Evolutionary conservation across 1,140 invertebrate species (phyloP).

Genomic region (Cepaea nemoralis): DNA sequence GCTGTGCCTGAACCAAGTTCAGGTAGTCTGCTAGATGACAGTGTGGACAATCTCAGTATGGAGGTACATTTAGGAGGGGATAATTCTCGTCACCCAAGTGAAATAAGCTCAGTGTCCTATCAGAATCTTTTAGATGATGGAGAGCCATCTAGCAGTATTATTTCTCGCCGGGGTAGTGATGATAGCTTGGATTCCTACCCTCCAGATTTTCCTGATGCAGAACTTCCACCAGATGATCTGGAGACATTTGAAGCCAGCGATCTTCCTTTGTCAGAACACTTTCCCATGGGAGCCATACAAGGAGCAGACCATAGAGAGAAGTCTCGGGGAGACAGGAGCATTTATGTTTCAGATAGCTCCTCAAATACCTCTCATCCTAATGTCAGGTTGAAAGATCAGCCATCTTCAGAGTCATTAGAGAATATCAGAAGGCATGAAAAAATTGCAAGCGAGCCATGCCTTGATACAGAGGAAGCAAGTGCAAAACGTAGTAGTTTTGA

Average conservation of each 20-base stretch:
- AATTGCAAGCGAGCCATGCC: slow-evolving; percentile 25
- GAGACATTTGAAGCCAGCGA: slow-evolving; percentile 54
- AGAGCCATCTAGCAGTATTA: slow-evolving; percentile 50
- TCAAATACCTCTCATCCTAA: slow-evolving; percentile 17
- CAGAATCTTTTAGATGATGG: slow-evolving; percentile 67
- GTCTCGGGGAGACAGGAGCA: slow-evolving; percentile 33
- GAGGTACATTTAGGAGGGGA: slow-evolving; percentile 68
- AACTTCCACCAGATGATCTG: slow-evolving; percentile 54
- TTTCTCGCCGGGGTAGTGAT: slow-evolving; percentile 64
- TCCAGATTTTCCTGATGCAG: slow-evolving; percentile 59
- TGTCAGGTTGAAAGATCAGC: slow-evolving; percentile 33
- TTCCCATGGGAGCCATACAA: slow-evolving; percentile 48
- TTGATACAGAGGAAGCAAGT: slow-evolving; percentile 39
- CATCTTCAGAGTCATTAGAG: neutral
- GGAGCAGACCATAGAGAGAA: slow-evolving; percentile 39
- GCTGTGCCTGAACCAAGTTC: slow-evolving; percentile 39
- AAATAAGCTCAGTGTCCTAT: slow-evolving; percentile 68
- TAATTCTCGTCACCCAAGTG: slow-evolving; percentile 67
- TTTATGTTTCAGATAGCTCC: slow-evolving; percentile 36
- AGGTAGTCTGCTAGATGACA: slow-evolving; percentile 50
- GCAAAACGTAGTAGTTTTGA: slow-evolving; percentile 68
- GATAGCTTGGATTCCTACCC: slow-evolving; percentile 65
- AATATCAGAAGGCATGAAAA: slow-evolving; percentile 19
- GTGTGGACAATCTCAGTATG: slow-evolving; percentile 65
- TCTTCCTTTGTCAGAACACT: slow-evolving; percentile 54